Evolutionary conservation across 1,140 invertebrate genomes (phyloP).

Genomic region (Ceratina calcarata): DNA sequence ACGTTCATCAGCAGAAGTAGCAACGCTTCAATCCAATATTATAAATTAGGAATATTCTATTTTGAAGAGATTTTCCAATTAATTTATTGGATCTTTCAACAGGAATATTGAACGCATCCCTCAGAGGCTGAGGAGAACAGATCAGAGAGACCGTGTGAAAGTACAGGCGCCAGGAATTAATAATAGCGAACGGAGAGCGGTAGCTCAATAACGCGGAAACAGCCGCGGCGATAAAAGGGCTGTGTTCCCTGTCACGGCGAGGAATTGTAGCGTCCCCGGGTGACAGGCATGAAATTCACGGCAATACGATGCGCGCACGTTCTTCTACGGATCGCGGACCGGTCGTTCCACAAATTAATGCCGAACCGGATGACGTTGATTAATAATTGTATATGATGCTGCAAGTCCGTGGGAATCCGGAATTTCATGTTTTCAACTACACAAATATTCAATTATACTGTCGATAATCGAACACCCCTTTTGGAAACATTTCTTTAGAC

Average conservation of each 20-base stretch:
- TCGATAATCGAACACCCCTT: too few species aligned
- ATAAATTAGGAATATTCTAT: too few species aligned
- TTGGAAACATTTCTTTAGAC: too few species aligned
- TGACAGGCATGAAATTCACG: slow-evolving; percentile 53
- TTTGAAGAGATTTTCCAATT: too few species aligned
- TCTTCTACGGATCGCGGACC: not conserved
- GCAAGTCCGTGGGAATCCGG: slow-evolving; percentile 63
- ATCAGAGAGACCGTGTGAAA: slow-evolving; percentile 4
- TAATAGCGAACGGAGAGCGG: not conserved
- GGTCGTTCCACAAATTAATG: slow-evolving; percentile 60
- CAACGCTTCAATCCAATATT: too few species aligned
- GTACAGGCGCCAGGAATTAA: not conserved
- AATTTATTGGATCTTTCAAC: not conserved
- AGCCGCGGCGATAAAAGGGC: slow-evolving; percentile 31
- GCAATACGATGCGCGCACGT: slow-evolving; percentile 7
- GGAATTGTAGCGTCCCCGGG: slow-evolving; percentile 39
- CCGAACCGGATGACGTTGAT: slow-evolving; percentile 55
- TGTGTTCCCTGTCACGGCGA: slow-evolving; percentile 15
- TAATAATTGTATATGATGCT: slow-evolving; percentile 63
- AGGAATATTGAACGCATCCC: not conserved
- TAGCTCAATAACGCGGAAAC: slow-evolving; percentile 30
- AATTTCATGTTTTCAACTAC: too few species aligned
- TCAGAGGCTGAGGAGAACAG: too few species aligned
- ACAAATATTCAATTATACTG: too few species aligned
- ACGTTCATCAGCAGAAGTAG: too few species aligned